phyloP scores from a whole-genome alignment of 2,888 invertebrate genomes.

The Ctena decussata region DNA sequence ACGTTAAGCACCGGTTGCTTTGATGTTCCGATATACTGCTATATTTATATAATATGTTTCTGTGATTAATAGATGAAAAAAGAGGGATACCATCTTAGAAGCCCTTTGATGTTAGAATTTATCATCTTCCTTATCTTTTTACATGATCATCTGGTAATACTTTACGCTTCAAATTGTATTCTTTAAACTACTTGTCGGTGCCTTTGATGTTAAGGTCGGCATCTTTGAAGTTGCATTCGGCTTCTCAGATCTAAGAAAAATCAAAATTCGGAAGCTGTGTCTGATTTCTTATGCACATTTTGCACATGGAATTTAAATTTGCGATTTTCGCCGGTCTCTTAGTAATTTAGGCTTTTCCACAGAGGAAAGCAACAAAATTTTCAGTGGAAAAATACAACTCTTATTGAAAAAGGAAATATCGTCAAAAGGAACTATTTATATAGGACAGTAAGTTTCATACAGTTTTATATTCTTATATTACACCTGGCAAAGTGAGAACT shows the following conservation, averaged over 20 bases:
- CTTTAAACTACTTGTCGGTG: background rate
- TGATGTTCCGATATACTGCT: slow-evolving; percentile 55
- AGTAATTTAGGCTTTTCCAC: background rate
- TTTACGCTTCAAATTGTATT: background rate
- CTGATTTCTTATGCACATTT: slow-evolving; percentile 12
- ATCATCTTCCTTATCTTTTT: slow-evolving; percentile 64
- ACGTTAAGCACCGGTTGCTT: slow-evolving; percentile 62
- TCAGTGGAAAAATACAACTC: no score
- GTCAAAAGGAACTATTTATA: no score
- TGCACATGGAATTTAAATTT: background rate
- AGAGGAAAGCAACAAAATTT: no score
- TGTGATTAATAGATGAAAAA: slow-evolving; percentile 1
- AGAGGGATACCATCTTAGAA: slow-evolving; percentile 24
- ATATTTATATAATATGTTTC: slow-evolving; percentile 26
- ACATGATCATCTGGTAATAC: slow-evolving; percentile 39
- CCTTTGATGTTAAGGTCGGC: slow-evolving; percentile 8
- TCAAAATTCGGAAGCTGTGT: background rate
- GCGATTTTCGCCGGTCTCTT: background rate
- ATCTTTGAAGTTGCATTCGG: background rate
- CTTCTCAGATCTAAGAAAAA: background rate
- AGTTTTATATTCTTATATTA: no score
- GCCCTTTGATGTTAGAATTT: slow-evolving; percentile 63
- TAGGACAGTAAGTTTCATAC: background rate
- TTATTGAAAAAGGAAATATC: no score
- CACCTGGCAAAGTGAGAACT: background rate